Conservation (phyloP, 2,888 invertebrate genomes). For the Morpho achilles region DNA sequence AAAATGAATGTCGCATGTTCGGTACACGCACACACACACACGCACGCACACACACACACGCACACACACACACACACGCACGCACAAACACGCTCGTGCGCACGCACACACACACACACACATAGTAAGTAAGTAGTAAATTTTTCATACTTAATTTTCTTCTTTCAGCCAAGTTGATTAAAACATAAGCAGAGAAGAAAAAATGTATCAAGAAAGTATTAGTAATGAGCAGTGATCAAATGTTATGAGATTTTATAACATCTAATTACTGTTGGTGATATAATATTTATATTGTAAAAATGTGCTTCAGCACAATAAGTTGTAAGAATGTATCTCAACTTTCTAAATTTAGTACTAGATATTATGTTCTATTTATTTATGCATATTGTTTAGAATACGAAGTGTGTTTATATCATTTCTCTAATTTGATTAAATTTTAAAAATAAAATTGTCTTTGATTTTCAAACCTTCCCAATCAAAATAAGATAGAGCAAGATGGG, state of each 20-base stretch:
- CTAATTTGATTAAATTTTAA: slow-evolving; percentile 7
- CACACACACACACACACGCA: too few species aligned
- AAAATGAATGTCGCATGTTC: too few species aligned
- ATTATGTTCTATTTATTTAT: slow-evolving; percentile 54
- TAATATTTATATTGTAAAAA: slow-evolving; percentile 40
- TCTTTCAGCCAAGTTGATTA: slow-evolving; percentile 66
- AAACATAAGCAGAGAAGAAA: slow-evolving; percentile 32
- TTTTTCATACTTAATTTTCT: slow-evolving; percentile 20
- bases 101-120: too few species aligned
- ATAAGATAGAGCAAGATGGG: too few species aligned
- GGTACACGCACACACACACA: too few species aligned
- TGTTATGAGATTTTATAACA: slow-evolving; percentile 23
- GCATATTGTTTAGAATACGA: slow-evolving; percentile 29
- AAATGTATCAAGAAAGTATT: slow-evolving; percentile 56
- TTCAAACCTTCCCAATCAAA: too few species aligned
- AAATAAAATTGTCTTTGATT: background rate
- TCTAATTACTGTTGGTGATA: slow-evolving; percentile 35
- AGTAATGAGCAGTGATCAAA: slow-evolving; percentile 47
- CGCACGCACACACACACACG: too few species aligned
- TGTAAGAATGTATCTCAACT: slow-evolving; percentile 51
- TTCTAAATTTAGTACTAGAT: slow-evolving; percentile 52
- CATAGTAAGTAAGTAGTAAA: too few species aligned
- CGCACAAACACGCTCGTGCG: too few species aligned
- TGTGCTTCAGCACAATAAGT: slow-evolving; percentile 30
- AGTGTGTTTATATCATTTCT: slow-evolving; percentile 6